phyloP scores from a whole-genome alignment of 2,797 vertebrate genomes.

The Rhincodon typus region DNA sequence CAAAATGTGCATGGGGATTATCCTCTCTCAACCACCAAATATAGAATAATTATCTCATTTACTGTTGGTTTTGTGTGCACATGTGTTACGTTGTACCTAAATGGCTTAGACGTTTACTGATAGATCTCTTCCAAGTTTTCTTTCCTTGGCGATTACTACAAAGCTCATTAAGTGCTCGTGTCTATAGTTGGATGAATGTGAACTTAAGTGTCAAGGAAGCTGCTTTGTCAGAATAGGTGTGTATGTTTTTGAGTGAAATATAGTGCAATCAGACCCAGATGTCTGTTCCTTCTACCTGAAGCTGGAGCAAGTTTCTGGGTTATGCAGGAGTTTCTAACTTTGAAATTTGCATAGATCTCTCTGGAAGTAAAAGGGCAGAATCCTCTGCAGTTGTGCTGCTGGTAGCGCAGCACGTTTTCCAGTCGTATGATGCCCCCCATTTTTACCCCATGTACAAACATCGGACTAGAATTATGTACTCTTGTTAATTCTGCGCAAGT shows the following conservation, averaged over 20 bases:
- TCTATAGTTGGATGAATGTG: background rate
- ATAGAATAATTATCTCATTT: background rate
- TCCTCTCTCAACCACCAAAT: background rate
- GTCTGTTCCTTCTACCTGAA: background rate
- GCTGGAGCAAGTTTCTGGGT: background rate
- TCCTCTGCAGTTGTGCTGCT: background rate
- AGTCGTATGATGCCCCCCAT: background rate
- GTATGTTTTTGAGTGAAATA: background rate
- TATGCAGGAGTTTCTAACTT: background rate
- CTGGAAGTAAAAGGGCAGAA: background rate
- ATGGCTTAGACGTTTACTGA: no score
- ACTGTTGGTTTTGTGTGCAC: background rate
- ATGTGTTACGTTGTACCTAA: background rate
- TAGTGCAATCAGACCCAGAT: background rate
- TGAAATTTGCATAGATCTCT: background rate
- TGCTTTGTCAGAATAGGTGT: background rate
- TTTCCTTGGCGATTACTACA: background rate
- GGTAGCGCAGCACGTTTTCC: background rate
- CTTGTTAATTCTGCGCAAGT: background rate
- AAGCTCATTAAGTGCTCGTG: background rate
- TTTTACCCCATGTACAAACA: background rate
- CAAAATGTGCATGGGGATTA: background rate
- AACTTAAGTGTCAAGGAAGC: background rate
- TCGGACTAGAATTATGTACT: background rate
- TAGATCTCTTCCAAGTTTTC: no score